Evolutionary conservation across 2,113 vertebrate genomes (phyloP).

Genomic region (Uria aalge): DNA sequence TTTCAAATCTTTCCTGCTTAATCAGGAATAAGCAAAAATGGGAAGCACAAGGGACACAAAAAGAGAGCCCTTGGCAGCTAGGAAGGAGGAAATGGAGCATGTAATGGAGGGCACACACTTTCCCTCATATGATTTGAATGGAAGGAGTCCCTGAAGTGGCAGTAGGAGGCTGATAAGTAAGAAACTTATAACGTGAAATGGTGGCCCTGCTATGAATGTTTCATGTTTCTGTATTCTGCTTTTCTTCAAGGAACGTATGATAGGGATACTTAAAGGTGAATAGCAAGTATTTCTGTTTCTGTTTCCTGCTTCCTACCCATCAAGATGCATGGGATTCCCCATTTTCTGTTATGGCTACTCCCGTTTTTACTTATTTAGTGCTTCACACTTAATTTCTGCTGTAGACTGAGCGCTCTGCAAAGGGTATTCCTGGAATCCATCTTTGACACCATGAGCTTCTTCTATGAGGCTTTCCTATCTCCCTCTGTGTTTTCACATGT

Average conservation of each 20-base stretch:
- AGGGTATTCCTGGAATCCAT: not conserved
- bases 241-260: not conserved
- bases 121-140: not conserved
- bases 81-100: not conserved
- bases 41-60: not conserved
- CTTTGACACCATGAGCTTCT: not conserved
- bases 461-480: not conserved
- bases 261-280: not conserved
- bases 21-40: not conserved
- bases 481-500: not conserved
- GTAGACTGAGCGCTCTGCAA: not conserved
- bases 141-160: not conserved
- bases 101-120: not conserved
- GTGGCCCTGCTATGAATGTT: not conserved
- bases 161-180: not conserved
- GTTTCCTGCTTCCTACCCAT: not conserved
- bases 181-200: not conserved
- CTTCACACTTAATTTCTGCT: not conserved
- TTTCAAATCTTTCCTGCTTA: not conserved
- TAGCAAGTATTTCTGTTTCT: not conserved
- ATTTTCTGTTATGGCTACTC: not conserved
- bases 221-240: not conserved
- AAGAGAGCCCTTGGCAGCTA: not conserved
- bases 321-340: not conserved
- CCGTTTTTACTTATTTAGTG: not conserved